Percentiles rank a stretch among this genome's conserved stretches.
phyloP scores from a whole-genome alignment of 2,888 invertebrate species.

The Graphium colonna region DNA sequence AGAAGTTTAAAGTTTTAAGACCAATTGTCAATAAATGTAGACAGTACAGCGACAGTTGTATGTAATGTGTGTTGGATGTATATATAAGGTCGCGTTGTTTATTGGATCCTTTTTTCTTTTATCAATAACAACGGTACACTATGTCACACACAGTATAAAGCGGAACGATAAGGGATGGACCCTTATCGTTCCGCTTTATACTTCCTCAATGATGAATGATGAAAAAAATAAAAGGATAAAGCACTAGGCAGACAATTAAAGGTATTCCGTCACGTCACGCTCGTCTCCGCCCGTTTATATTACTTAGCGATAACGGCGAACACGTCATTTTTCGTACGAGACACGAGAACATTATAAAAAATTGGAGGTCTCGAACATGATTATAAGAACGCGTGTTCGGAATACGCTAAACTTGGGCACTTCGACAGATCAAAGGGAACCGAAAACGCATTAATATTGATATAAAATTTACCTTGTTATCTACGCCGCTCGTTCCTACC shows the following conservation, averaged over 20 bases:
- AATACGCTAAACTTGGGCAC: conserved; percentile 56
- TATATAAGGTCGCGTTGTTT: no score
- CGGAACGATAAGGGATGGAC: no score
- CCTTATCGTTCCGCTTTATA: no score
- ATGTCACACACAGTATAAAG: no score
- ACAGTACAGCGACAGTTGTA: no score
- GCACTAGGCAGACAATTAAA: no score
- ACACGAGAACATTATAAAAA: conserved; percentile 70
- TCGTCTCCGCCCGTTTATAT: conserved; percentile 24
- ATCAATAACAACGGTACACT: no score
- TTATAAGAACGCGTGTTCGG: conserved; percentile 73
- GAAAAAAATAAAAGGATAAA: conserved; percentile 6
- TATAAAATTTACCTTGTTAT: conserved; percentile 68
- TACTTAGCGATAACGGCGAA: conserved; percentile 32
- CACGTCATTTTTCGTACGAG: conserved; percentile 61
- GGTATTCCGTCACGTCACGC: conserved; percentile 9
- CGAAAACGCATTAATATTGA: conserved; percentile 67
- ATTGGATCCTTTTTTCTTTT: no score
- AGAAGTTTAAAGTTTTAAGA: no score
- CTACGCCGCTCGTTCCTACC: conserved; percentile 31
- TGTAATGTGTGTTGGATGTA: no score
- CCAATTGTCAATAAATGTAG: no score
- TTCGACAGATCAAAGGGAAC: conserved; percentile 68
- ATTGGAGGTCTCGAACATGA: conserved; percentile 73
- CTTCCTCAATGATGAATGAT: no score